Conservation (phyloP, 2,888 invertebrate genomes). For the Diloba caeruleocephala region DNA sequence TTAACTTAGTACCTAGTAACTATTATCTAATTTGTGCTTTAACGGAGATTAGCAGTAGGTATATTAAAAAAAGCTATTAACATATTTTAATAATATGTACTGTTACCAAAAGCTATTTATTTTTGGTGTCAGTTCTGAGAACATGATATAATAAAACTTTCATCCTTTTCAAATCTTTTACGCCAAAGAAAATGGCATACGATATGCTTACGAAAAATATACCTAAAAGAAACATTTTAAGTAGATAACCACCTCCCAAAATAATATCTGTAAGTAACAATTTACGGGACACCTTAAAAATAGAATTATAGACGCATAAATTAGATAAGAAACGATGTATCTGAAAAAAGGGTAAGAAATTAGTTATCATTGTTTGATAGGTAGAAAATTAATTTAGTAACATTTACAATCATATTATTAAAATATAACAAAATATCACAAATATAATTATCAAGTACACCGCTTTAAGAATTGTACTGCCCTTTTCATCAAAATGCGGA, state of each 20-base stretch:
- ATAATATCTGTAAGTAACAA: slow-evolving; percentile 53
- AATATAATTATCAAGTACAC: slow-evolving; percentile 15
- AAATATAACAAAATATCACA: slow-evolving; percentile 39
- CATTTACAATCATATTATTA: slow-evolving; percentile 20
- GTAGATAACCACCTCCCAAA: slow-evolving; percentile 45
- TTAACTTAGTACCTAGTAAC: neutral
- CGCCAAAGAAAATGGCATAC: slow-evolving; percentile 28
- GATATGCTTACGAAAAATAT: slow-evolving; percentile 40
- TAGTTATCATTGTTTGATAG: slow-evolving; percentile 25
- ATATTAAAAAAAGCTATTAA: slow-evolving; percentile 29
- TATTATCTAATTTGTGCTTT: neutral
- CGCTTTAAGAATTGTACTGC: slow-evolving; percentile 52
- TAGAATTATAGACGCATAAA: slow-evolving; percentile 21
- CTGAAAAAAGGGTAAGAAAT: slow-evolving; percentile 47
- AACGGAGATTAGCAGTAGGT: slow-evolving; percentile 27
- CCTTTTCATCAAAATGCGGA: slow-evolving; percentile 48
- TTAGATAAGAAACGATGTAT: slow-evolving; percentile 36
- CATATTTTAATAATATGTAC: slow-evolving; percentile 19
- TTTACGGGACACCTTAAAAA: slow-evolving; percentile 42
- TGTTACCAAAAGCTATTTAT: slow-evolving; percentile 34
- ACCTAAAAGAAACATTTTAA: slow-evolving; percentile 47
- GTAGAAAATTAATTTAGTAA: slow-evolving; percentile 25
- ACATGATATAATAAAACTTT: slow-evolving; percentile 34
- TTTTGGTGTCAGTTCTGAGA: slow-evolving; percentile 34
- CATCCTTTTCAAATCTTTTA: slow-evolving; percentile 41